A percentile compares a stretch with the other conserved stretches of the same genome.
phyloP scores from a whole-genome alignment of 2,888 invertebrate species.

The Cecidostiba fungosa region DNA sequence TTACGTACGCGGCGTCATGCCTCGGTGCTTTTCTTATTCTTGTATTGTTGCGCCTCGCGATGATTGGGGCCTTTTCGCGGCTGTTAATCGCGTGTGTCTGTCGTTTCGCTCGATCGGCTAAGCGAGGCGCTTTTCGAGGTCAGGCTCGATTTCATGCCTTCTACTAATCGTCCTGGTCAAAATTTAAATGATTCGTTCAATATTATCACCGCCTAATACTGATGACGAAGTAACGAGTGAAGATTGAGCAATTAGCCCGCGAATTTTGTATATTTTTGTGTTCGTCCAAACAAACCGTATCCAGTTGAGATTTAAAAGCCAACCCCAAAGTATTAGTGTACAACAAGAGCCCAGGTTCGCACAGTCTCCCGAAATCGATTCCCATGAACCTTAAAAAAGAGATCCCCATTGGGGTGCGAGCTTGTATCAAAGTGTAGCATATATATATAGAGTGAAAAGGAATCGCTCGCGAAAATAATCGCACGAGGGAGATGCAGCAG shows the following conservation, averaged over 20 bases:
- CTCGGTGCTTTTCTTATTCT: slow-evolving; percentile 12
- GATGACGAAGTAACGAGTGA: neutral
- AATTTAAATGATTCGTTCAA: too few relatives aligned
- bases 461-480: slow-evolving; percentile 52
- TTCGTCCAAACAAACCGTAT: neutral
- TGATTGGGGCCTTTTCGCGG: neutral
- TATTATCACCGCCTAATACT: too few relatives aligned
- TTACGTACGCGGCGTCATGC: neutral
- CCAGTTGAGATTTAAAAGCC: neutral
- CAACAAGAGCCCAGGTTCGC: neutral
- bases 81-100: neutral
- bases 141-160: too few relatives aligned
- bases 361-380: slow-evolving; percentile 44
- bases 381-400: slow-evolving; percentile 51
- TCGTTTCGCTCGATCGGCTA: neutral
- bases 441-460: neutral
- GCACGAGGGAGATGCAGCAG: slow-evolving; percentile 18
- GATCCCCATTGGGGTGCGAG: slow-evolving; percentile 3
- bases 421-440: neutral
- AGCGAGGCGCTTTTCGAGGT: too few relatives aligned
- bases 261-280: neutral
- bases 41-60: neutral
- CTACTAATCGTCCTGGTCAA: too few relatives aligned
- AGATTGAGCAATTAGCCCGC: slow-evolving; percentile 45
- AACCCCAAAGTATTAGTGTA: neutral